Evolutionary conservation across 2,888 invertebrate species (phyloP).

Genomic region (Volucella bombylans): DNA sequence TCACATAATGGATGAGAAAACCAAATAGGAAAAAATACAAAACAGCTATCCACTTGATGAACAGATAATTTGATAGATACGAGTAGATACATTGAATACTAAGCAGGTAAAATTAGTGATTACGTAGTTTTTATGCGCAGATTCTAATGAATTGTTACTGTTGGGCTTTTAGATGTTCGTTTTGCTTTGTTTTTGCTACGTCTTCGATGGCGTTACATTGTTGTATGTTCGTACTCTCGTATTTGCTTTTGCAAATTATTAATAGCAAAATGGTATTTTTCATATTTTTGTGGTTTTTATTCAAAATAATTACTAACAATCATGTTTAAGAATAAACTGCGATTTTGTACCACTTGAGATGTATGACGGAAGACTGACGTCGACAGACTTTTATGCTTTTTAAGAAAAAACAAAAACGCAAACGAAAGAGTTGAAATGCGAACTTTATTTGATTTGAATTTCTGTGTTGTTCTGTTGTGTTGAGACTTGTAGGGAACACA

Average conservation of each 20-base stretch:
- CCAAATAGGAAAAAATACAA: not conserved
- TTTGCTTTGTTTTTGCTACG: constrained; percentile 1
- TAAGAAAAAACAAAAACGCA: not conserved
- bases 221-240: not conserved
- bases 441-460: constrained; percentile 11
- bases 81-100: constrained; percentile 60
- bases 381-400: not conserved
- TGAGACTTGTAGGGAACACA: no score
- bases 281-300: not conserved
- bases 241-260: constrained; percentile 23
- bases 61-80: constrained; percentile 41
- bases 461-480: not conserved
- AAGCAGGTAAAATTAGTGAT: constrained; percentile 66
- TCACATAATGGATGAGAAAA: constrained; percentile 19
- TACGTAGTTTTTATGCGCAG: constrained; percentile 53
- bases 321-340: constrained; percentile 21
- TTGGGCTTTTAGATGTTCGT: not conserved
- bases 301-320: constrained; percentile 24
- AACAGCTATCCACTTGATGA: constrained; percentile 43
- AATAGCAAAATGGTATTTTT: not conserved
- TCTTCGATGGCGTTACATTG: constrained; percentile 30
- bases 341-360: constrained; percentile 18
- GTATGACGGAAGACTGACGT: constrained; percentile 36
- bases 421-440: constrained; percentile 40
- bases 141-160: constrained; percentile 41